Evolutionary conservation across 2,888 invertebrate genomes (phyloP).

Genomic region (Drosophila differens): DNA sequence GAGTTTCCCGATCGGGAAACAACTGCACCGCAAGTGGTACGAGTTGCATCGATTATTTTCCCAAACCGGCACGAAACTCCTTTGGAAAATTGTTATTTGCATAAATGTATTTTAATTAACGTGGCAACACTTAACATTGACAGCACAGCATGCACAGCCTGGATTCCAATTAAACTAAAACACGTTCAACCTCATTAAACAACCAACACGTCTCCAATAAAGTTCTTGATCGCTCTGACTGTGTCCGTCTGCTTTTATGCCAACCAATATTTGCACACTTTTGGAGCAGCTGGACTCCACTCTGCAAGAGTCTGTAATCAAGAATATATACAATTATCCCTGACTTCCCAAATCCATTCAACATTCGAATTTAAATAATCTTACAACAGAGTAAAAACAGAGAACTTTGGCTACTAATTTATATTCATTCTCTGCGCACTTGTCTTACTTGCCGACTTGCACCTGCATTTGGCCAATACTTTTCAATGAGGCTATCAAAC

Average conservation of each 20-base stretch:
- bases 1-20: constrained; percentile 9
- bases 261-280: background rate
- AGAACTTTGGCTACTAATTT: background rate
- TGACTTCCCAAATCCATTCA: background rate
- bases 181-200: too few species aligned
- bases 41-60: background rate
- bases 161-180: background rate
- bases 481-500: background rate
- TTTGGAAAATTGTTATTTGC: background rate
- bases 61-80: constrained; percentile 3
- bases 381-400: background rate
- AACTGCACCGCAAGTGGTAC: constrained; percentile 6
- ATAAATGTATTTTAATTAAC: background rate
- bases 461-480: background rate
- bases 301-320: background rate
- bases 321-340: background rate
- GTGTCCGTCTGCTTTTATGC: background rate
- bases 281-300: background rate
- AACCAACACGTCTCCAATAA: background rate
- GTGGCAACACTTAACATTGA: background rate
- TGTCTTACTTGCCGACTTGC: background rate
- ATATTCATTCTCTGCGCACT: background rate
- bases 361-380: background rate
- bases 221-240: background rate
- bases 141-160: constrained; percentile 11